Evolutionary conservation across 2,888 invertebrate species (phyloP), one percentile per base, ranked within the genome.

Genomic region (Eupeodes latifasciatus): DNA sequence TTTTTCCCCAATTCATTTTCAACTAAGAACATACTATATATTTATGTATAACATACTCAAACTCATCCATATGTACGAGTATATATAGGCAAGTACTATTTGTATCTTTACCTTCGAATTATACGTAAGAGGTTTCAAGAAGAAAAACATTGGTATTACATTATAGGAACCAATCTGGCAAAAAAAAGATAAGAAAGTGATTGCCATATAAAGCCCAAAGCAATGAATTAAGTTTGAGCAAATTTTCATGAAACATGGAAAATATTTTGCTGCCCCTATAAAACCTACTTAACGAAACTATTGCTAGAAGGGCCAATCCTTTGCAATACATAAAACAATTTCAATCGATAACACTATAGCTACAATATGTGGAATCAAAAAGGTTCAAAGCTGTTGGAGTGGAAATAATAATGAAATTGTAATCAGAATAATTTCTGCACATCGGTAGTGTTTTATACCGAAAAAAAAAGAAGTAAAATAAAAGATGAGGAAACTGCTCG

Each of bases 111-210:
- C 49, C 14, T 49, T 9, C 9, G 27, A 27, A 57, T 59, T 59
- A 27, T 44, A 14, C 6, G 14, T 51, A 34, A 34, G 51, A 51
- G 34, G 11, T 11, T 67, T 3, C 5, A 34, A 51, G 34, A 34
- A 51, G 34, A 40, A 51, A 67, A 51, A 67, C 34, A 51, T 49
- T 49, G 67, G 34, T 14, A 67, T 51, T 51, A n/a, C 67, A 51
- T 51, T 64, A 34, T 3, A 36, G 34, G 34, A 59, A 47, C 51
- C 59, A 59, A 67, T 67, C 67, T 51, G 67, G 67, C 19, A 67
- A 47, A n/a, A 66, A 27, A 27, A 27, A 51, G 66, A 67, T 67
- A 51, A 51, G 49, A 51, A 67, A 67, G 67, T 36, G 67, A 67
- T 34, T 67, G 51, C 34, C 34, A 27, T 27, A 27, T 34, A 67